These are phyloP conservation scores for Pyrgus malvae DNA, from an alignment of 2,888 invertebrate species.

Conservation along the genomic window DNA sequence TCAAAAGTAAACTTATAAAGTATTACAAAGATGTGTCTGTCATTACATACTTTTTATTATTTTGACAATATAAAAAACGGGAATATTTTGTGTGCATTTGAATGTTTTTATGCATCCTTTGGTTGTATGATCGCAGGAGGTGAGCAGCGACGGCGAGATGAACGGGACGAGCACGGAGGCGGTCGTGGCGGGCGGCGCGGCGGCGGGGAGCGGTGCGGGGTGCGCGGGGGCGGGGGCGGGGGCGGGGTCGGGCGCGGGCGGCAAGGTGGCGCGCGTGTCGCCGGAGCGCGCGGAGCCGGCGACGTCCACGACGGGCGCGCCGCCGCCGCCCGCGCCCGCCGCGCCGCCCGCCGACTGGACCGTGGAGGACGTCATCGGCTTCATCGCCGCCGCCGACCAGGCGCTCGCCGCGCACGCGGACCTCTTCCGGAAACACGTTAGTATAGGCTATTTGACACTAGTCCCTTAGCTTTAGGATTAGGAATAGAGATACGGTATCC, in stretches of 20 bases:
- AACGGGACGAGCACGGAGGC: constrained; percentile 28
- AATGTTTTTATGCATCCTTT: too few relatives aligned
- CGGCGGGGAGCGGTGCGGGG: not conserved
- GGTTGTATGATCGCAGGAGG: constrained; percentile 50
- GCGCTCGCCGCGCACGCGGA: constrained; percentile 94
- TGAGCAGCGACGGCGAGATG: constrained; percentile 36
- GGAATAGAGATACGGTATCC: too few relatives aligned
- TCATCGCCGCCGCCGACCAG: constrained; percentile 92
- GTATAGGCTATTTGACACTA: constrained; percentile 52
- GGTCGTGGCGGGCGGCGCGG: constrained; percentile 22
- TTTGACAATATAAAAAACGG: too few relatives aligned
- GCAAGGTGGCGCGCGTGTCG: constrained; percentile 69
- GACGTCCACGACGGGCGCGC: constrained; percentile 84
- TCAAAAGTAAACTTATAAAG: too few relatives aligned
- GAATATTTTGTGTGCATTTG: too few relatives aligned
- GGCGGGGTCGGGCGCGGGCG: constrained; percentile 37
- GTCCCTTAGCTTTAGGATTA: too few relatives aligned
- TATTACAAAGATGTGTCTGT: too few relatives aligned
- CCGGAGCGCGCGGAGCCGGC: constrained; percentile 86
- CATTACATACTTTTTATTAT: too few relatives aligned
- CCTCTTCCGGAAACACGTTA: constrained; percentile 95
- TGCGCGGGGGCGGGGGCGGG: constrained; percentile 6
- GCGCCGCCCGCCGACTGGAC: constrained; percentile 92
- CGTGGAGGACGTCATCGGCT: constrained; percentile 96
- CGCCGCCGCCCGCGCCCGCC: constrained; percentile 66